Conservation (phyloP, 2,888 invertebrate species). For the Heliconius aoede region DNA sequence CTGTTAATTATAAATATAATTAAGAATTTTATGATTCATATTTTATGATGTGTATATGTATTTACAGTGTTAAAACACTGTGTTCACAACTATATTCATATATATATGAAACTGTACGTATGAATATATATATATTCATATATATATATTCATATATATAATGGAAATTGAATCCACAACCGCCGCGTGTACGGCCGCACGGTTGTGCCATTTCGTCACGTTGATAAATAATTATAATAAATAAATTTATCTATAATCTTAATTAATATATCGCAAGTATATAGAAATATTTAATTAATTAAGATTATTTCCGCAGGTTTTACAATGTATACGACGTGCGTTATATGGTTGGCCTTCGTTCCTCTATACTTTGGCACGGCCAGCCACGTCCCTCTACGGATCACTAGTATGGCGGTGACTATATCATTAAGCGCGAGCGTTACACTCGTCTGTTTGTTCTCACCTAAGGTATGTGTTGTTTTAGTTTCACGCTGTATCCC, state of each 20-base stretch:
- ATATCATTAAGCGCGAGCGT: conserved; percentile 97
- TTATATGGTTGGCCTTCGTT: conserved; percentile 99
- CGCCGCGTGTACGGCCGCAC: background rate
- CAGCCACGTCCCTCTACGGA: conserved; percentile 94
- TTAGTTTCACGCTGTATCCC: background rate
- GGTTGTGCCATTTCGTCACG: no score
- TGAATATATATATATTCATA: no score
- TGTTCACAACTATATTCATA: no score
- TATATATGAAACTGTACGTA: no score
- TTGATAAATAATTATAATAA: no score
- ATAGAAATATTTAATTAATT: background rate
- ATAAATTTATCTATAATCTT: no score
- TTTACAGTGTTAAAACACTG: no score
- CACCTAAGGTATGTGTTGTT: conserved; percentile 90
- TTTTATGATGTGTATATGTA: no score
- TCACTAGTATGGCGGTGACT: conserved; percentile 97
- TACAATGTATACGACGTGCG: conserved; percentile 99
- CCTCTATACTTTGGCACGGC: conserved; percentile 98
- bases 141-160: no score
- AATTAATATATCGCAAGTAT: no score
- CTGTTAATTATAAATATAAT: background rate
- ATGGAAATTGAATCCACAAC: background rate
- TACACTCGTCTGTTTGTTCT: conserved; percentile 95
- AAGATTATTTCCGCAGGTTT: conserved; percentile 86
- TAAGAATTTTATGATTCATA: background rate